These are phyloP conservation scores for Eupithecia tripunctaria DNA, from an alignment of 2,888 invertebrate genomes.

Conservation along the genomic window DNA sequence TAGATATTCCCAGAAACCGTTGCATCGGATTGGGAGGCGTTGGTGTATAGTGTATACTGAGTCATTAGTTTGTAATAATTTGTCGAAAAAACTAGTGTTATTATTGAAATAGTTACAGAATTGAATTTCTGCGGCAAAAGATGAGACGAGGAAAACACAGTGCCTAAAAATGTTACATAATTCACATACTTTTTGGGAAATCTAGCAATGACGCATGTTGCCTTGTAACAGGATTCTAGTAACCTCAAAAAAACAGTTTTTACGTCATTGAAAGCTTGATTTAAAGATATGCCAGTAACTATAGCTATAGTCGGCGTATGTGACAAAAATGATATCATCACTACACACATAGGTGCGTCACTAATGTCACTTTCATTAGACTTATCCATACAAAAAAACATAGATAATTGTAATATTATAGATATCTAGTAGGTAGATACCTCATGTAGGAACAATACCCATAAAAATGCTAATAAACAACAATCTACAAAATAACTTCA, in stretches of 20 bases:
- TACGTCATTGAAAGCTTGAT: not conserved
- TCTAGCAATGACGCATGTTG: not conserved
- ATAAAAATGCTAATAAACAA: not conserved
- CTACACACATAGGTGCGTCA: not conserved
- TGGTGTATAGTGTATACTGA: constrained; percentile 39
- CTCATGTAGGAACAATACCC: not conserved
- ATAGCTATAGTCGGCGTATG: not conserved
- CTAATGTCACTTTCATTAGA: not conserved
- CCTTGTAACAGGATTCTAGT: not conserved
- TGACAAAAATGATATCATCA: not conserved
- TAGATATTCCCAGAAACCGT: constrained; percentile 36
- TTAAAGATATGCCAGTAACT: not conserved
- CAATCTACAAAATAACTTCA: not conserved
- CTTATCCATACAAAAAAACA: not conserved
- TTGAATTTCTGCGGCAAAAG: not conserved
- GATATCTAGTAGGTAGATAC: no score
- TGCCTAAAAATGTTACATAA: not conserved
- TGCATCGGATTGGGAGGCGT: constrained; percentile 36
- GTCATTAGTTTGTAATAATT: constrained; percentile 27
- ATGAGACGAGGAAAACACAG: not conserved
- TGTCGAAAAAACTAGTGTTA: not conserved
- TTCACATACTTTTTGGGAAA: not conserved
- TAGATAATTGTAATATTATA: no score
- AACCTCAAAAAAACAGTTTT: not conserved
- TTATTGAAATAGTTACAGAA: not conserved